Evolutionary conservation across 2,113 vertebrate genomes (phyloP).

Genomic region (Tragelaphus strepsiceros): DNA sequence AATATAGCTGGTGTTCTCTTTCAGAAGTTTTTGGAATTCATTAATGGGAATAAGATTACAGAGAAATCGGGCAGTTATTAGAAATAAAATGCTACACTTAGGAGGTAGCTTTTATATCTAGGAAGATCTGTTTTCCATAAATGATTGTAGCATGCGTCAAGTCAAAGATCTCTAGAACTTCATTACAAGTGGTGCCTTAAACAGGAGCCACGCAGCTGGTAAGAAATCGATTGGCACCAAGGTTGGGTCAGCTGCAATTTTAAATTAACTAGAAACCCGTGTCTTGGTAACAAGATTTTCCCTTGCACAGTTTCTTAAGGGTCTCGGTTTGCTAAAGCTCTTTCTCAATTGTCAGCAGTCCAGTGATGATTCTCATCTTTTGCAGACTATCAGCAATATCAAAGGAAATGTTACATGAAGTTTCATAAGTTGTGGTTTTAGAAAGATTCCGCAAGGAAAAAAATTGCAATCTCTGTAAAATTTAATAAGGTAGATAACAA

Average conservation of each 20-base stretch:
- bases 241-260: constrained; percentile 87
- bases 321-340: constrained; percentile 87
- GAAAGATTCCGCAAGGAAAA: not conserved
- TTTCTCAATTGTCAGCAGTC: constrained; percentile 70
- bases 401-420: constrained; percentile 72
- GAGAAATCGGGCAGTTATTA: not conserved
- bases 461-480: constrained; percentile 75
- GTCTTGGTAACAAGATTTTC: constrained; percentile 90
- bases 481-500: not conserved
- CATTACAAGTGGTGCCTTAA: constrained; percentile 89
- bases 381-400: constrained; percentile 87
- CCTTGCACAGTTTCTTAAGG: constrained; percentile 87
- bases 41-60: not conserved
- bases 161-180: constrained; percentile 91
- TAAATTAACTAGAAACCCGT: constrained; percentile 89
- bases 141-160: constrained; percentile 85
- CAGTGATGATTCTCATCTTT: constrained; percentile 81
- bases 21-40: not conserved
- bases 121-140: constrained; percentile 92
- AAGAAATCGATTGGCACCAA: constrained; percentile 88
- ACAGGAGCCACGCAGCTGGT: constrained; percentile 88
- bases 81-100: not conserved
- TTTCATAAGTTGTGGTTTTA: not conserved
- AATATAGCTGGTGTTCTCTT: not conserved
- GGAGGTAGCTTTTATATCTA: constrained; percentile 91